Percentiles rank a stretch among this genome's conserved stretches.
These are phyloP conservation scores for Caenorhabditis sp. DNA, from an alignment of 2,888 invertebrate species.

Conservation along the genomic window DNA sequence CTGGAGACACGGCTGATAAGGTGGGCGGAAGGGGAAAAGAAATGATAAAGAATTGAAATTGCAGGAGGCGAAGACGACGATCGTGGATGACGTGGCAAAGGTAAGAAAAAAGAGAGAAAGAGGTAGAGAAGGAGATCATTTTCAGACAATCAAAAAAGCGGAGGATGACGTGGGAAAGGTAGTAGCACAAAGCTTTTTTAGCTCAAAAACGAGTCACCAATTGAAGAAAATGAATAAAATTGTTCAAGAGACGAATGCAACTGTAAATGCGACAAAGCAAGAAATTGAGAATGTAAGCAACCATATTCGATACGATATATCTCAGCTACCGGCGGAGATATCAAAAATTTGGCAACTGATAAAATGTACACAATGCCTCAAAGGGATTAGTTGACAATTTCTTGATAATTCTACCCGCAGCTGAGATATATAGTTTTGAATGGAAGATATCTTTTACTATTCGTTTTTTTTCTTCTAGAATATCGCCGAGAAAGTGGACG, in stretches of 20 bases:
- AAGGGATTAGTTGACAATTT: too few relatives aligned
- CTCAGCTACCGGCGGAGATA: too few relatives aligned
- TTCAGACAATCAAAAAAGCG: conserved; percentile 14
- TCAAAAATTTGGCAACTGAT: too few relatives aligned
- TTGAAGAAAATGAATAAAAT: too few relatives aligned
- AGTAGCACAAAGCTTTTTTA: too few relatives aligned
- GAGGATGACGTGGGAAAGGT: conserved; percentile 7
- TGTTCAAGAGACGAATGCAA: conserved; percentile 3
- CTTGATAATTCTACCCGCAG: too few relatives aligned
- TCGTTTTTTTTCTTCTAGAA: too few relatives aligned
- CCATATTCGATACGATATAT: too few relatives aligned
- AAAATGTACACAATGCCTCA: too few relatives aligned
- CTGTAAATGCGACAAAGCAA: conserved; percentile 4
- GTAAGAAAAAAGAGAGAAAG: conserved; percentile 1
- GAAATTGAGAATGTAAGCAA: conserved; percentile 23
- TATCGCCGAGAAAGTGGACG: conserved; percentile 41
- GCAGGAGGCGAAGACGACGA: conserved; percentile 24
- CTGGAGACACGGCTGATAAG: conserved; percentile 31
- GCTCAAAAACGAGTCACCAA: too few relatives aligned
- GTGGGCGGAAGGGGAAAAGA: conserved; percentile 4
- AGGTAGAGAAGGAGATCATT: neutral
- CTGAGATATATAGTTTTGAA: too few relatives aligned
- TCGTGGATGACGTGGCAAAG: conserved; percentile 33
- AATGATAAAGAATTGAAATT: conserved; percentile 2
- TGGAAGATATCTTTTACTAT: too few relatives aligned